These are phyloP conservation scores for Lepetodrilus schrolli DNA, from an alignment of 2,888 invertebrate genomes.

Conservation along the genomic window DNA sequence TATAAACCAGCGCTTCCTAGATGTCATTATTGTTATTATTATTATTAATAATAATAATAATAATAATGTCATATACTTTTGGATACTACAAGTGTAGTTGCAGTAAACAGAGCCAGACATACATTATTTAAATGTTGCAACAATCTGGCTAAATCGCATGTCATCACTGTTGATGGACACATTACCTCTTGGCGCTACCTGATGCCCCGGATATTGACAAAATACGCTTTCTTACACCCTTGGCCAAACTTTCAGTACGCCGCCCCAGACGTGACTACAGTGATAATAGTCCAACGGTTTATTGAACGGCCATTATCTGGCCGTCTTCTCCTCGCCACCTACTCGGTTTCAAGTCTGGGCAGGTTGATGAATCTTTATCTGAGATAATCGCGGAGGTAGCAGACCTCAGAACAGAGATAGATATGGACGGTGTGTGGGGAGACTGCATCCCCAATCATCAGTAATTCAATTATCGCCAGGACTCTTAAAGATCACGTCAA, in stretches of 20 bases:
- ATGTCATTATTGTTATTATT: too few species aligned
- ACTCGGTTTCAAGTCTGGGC: background rate
- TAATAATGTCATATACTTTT: too few species aligned
- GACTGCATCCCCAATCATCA: background rate
- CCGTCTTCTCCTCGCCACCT: background rate
- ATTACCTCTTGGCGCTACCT: too few species aligned
- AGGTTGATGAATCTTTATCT: background rate
- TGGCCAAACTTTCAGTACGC: background rate
- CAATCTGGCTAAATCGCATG: too few species aligned
- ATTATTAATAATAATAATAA: too few species aligned
- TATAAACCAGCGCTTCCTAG: too few species aligned
- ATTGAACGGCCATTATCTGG: background rate
- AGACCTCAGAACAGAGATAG: background rate
- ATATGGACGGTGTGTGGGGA: background rate
- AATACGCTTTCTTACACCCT: too few species aligned
- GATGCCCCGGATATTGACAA: too few species aligned
- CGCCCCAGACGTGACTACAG: background rate
- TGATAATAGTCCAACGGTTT: background rate
- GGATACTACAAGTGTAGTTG: too few species aligned
- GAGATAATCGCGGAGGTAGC: background rate
- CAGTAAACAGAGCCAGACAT: too few species aligned
- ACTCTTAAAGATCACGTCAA: conserved; percentile 8
- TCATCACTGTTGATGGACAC: too few species aligned
- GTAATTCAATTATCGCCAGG: conserved; percentile 25
- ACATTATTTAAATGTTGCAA: too few species aligned